A percentile compares a stretch with the other conserved stretches of the same genome.
phyloP scores from a whole-genome alignment of 2,797 vertebrate species.

The Discoglossus pictus region DNA sequence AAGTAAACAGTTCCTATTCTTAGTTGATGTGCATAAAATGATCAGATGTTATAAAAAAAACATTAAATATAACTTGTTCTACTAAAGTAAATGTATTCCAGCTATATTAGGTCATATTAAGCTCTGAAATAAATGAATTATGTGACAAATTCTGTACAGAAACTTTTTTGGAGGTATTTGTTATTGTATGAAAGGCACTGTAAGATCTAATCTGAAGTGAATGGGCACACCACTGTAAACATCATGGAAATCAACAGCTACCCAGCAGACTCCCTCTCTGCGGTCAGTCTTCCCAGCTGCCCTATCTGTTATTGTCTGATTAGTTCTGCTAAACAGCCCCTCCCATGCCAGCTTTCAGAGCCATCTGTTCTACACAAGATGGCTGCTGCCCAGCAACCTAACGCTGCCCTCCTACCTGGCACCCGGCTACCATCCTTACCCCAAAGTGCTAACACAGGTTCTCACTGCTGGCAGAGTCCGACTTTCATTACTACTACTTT shows the following conservation, averaged over 20 bases:
- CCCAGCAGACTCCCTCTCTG: slow-evolving; percentile 82
- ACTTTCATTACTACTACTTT: slow-evolving; percentile 91
- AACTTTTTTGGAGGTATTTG: too few species aligned
- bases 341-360: slow-evolving; percentile 87
- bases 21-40: too few species aligned
- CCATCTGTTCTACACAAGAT: slow-evolving; percentile 92
- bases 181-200: slow-evolving; percentile 85
- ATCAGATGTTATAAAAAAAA: too few species aligned
- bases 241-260: slow-evolving; percentile 81
- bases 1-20: too few species aligned
- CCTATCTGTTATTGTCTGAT: slow-evolving; percentile 99
- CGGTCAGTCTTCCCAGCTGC: slow-evolving; percentile 98
- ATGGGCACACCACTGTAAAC: slow-evolving; percentile 96
- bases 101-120: too few species aligned
- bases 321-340: slow-evolving; percentile 99
- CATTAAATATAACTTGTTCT: too few species aligned
- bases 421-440: slow-evolving; percentile 83
- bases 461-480: slow-evolving; percentile 82
- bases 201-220: slow-evolving; percentile 89
- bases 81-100: too few species aligned
- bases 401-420: slow-evolving; percentile 88
- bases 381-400: slow-evolving; percentile 93
- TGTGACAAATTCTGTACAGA: too few species aligned
- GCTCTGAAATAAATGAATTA: too few species aligned
- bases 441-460: slow-evolving; percentile 88